Conservation (phyloP, 2,888 invertebrate species). For the Mesoligia furuncula region DNA sequence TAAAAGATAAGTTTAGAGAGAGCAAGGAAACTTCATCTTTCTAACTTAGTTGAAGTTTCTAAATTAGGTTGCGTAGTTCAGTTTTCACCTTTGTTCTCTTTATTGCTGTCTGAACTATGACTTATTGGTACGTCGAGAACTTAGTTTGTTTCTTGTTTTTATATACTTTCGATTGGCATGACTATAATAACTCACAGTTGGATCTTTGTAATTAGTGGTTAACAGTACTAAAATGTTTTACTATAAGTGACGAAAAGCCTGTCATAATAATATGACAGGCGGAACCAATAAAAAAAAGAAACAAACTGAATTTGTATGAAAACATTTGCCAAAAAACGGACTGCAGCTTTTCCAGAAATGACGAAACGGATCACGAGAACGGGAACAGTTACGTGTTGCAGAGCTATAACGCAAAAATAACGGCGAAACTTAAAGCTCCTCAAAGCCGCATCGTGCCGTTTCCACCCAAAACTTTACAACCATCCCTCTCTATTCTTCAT, state of each 20-base stretch:
- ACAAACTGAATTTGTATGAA: not conserved
- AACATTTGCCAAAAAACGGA: not conserved
- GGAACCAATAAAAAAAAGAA: too few relatives aligned
- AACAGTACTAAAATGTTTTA: not conserved
- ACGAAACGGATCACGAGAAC: not conserved
- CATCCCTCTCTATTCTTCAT: constrained; percentile 22
- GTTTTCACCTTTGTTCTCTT: constrained; percentile 14
- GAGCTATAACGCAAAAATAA: not conserved
- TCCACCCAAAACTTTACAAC: constrained; percentile 11
- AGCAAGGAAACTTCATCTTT: not conserved
- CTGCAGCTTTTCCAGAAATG: not conserved
- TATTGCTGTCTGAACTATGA: not conserved
- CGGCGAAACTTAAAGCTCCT: not conserved
- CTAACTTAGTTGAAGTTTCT: constrained; percentile 6
- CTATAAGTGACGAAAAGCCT: not conserved
- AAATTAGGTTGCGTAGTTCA: not conserved
- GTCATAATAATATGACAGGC: too few relatives aligned
- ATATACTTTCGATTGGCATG: not conserved
- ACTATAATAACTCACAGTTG: not conserved
- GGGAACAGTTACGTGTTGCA: not conserved
- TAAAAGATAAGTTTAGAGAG: constrained; percentile 6
- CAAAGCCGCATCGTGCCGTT: not conserved
- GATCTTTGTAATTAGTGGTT: not conserved
- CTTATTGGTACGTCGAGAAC: not conserved
- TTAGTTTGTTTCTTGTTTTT: not conserved